These are phyloP conservation scores for Himalopsyche anomala DNA, from an alignment of 2,888 invertebrate genomes.

Conservation along the genomic window DNA sequence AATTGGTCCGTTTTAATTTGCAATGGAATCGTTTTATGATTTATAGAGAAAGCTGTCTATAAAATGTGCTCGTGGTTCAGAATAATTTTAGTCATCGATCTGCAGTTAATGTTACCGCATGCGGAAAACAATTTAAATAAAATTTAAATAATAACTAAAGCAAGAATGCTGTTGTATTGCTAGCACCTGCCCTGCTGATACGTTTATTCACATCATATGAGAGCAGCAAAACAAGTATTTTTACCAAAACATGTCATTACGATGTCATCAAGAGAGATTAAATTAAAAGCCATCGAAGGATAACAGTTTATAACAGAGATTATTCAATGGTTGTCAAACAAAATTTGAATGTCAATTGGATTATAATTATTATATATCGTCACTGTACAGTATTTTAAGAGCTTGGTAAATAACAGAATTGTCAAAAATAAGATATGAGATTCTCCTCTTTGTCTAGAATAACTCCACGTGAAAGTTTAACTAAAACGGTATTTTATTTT, in stretches of 20 bases:
- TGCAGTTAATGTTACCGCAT: not conserved
- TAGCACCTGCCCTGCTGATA: not conserved
- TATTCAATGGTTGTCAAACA: not conserved
- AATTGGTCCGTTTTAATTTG: no score
- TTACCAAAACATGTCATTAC: conserved; percentile 22
- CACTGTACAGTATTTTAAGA: no score
- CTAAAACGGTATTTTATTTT: no score
- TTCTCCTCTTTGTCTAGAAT: no score
- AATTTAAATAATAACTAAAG: not conserved
- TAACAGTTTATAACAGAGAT: conserved; percentile 1
- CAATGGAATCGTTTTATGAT: no score
- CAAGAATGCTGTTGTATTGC: not conserved
- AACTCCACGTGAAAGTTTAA: no score
- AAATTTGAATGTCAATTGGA: no score
- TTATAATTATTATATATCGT: no score
- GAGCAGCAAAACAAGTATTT: not conserved
- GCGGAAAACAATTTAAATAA: conserved; percentile 3
- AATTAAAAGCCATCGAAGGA: not conserved
- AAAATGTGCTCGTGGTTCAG: not conserved
- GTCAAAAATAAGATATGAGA: no score
- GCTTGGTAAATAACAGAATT: no score
- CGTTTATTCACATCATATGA: not conserved
- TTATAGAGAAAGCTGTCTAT: not conserved
- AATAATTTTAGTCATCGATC: not conserved
- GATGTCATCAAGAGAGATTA: conserved; percentile 9